phyloP scores from a whole-genome alignment of 2,888 invertebrate species.

The Apocheima hispidaria region DNA sequence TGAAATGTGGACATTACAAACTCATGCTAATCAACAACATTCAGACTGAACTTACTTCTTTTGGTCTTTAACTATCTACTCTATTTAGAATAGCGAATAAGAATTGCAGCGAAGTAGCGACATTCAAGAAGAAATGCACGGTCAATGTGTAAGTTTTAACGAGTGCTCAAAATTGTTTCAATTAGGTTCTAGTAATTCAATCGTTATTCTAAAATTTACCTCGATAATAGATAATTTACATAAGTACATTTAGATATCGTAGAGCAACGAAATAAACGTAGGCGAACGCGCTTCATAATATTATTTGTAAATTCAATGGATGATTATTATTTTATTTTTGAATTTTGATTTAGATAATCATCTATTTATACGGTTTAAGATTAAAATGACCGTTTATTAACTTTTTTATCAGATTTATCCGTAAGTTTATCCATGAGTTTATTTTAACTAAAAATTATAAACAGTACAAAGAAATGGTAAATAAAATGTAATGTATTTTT shows the following conservation, averaged over 20 bases:
- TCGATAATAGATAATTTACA: constrained; percentile 73
- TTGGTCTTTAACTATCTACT: constrained; percentile 81
- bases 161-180: constrained; percentile 84
- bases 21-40: constrained; percentile 59
- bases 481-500: constrained; percentile 11
- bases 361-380: constrained; percentile 21
- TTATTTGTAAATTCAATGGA: constrained; percentile 8
- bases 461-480: constrained; percentile 1
- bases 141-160: constrained; percentile 85
- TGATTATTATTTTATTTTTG: constrained; percentile 15
- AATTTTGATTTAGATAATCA: constrained; percentile 12
- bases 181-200: constrained; percentile 84
- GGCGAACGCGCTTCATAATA: constrained; percentile 13
- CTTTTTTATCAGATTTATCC: constrained; percentile 32
- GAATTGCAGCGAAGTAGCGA: constrained; percentile 65
- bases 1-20: constrained; percentile 38
- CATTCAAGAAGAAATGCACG: constrained; percentile 81
- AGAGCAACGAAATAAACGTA: constrained; percentile 41
- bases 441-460: constrained; percentile 23
- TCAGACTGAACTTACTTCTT: constrained; percentile 73
- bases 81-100: constrained; percentile 77
- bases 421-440: constrained; percentile 54
- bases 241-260: constrained; percentile 67
- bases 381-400: constrained; percentile 9
- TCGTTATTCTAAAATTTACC: constrained; percentile 81